Conservation (phyloP, 2,797 vertebrate genomes). For the Denticeps clupeoides region DNA sequence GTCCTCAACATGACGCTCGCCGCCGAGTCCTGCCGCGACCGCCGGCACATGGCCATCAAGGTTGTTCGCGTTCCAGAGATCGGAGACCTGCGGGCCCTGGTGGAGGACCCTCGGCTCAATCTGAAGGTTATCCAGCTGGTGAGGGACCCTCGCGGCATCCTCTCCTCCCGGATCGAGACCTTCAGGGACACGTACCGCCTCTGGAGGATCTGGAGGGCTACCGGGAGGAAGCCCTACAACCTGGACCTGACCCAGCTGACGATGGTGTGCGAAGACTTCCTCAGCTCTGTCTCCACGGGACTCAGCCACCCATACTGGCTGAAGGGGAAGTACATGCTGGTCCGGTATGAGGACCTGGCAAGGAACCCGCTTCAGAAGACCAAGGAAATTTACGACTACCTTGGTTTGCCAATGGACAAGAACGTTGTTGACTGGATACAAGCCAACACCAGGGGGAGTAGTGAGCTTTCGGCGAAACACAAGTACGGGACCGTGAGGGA, state of each 20-base stretch:
- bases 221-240: conserved; percentile 78
- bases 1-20: conserved; percentile 73
- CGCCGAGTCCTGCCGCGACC: conserved; percentile 65
- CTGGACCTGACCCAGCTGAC: conserved; percentile 77
- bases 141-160: conserved; percentile 79
- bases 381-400: conserved; percentile 75
- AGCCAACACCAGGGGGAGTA: conserved; percentile 79
- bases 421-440: conserved; percentile 77
- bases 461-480: conserved; percentile 65
- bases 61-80: conserved; percentile 78
- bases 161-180: conserved; percentile 81
- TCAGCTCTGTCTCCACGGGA: conserved; percentile 72
- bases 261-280: conserved; percentile 77
- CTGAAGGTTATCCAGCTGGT: conserved; percentile 87
- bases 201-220: conserved; percentile 85
- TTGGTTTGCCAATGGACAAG: conserved; percentile 69
- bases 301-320: conserved; percentile 72
- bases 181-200: conserved; percentile 82
- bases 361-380: conserved; percentile 79
- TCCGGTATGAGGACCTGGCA: conserved; percentile 85
- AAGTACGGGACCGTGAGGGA: conserved; percentile 81
- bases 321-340: conserved; percentile 80
- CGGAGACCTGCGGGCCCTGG: conserved; percentile 68
- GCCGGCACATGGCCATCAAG: conserved; percentile 78
- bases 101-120: conserved; percentile 79